Evolutionary conservation across 2,888 invertebrate genomes (phyloP), one percentile per base, ranked within the genome.

Genomic region (Masnerella sp.): DNA sequence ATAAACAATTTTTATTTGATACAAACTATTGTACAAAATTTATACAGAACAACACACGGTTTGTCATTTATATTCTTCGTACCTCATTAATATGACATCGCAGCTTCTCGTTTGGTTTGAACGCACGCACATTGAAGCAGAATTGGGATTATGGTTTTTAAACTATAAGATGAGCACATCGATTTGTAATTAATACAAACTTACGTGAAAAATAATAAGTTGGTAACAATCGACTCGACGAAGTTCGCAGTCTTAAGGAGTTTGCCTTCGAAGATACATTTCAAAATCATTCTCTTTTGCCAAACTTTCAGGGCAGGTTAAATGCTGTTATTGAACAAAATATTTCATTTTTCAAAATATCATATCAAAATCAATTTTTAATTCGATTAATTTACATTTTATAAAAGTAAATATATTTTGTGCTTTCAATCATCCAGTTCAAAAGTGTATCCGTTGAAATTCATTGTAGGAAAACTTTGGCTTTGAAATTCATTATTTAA

Each of bases 21-120:
- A 90, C 89, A 90, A 88, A 88, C 89, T 90, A 90, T 90, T 88
- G 89, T 90, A 90, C 90, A 90, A 91, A 90, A 90, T 89, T 89
- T 88, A 84, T 85, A 86, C 84, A 84, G 83, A 86, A 85, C 83
- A 86, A 86, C 83, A 84, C 82, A 84, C 81, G 80, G 79, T 84
- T 82, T 74, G 80, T 88, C 88, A 88, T 81, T 88, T 86, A 30
- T 88, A 88, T 79, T 87, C 83, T 68, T 78, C 76, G 75, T 78
- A 76, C 69, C 56, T 79, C 75, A 18, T 38, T 68, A 64, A 74
- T 69, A 78, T 75, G 77, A 79, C 78, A 80, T 78, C 61, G 67
- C 79, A 80, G 79, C 76, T 81, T 79, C 80, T 78, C 78, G 75
- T 82, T 79, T 79, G 77, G 78, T 81, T 77, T 77, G 76, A 80